phyloP scores from a whole-genome alignment of 2,113 vertebrate genomes.

The Aythya baeri region DNA sequence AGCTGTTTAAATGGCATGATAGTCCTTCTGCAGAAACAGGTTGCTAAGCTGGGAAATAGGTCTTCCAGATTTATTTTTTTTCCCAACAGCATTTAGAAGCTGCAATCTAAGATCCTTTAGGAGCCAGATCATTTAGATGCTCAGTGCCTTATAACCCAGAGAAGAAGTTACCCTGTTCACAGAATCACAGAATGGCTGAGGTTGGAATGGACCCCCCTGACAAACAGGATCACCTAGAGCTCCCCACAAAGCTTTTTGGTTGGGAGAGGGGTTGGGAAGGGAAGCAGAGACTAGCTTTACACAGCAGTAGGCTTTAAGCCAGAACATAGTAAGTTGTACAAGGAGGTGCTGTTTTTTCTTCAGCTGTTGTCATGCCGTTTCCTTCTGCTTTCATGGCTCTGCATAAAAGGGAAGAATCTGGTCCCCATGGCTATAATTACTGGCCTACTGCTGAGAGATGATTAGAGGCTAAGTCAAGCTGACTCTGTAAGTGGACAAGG shows the following conservation, averaged over 20 bases:
- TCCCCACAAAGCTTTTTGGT: not conserved
- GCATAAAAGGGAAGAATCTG: not conserved
- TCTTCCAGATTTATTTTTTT: not conserved
- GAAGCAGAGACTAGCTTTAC: not conserved
- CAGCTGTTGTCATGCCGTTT: not conserved
- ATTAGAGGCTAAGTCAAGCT: constrained; percentile 22
- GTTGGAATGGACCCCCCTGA: too few relatives aligned
- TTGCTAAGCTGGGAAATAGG: not conserved
- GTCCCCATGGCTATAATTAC: constrained; percentile 25
- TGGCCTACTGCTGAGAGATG: not conserved
- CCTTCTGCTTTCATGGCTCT: constrained; percentile 11
- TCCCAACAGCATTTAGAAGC: not conserved
- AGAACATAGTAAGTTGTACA: not conserved
- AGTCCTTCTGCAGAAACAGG: not conserved
- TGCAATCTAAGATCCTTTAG: not conserved
- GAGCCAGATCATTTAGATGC: not conserved
- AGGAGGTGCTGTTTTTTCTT: not conserved
- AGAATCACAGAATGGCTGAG: too few relatives aligned
- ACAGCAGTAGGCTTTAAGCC: not conserved
- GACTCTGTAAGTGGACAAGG: not conserved
- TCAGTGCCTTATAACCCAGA: not conserved
- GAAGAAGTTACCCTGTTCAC: not conserved
- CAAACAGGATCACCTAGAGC: too few relatives aligned
- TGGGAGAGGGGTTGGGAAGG: not conserved
- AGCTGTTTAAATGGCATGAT: not conserved